Evolutionary conservation across 2,797 vertebrate genomes (phyloP).

Genomic region (Melopsittacus undulatus): DNA sequence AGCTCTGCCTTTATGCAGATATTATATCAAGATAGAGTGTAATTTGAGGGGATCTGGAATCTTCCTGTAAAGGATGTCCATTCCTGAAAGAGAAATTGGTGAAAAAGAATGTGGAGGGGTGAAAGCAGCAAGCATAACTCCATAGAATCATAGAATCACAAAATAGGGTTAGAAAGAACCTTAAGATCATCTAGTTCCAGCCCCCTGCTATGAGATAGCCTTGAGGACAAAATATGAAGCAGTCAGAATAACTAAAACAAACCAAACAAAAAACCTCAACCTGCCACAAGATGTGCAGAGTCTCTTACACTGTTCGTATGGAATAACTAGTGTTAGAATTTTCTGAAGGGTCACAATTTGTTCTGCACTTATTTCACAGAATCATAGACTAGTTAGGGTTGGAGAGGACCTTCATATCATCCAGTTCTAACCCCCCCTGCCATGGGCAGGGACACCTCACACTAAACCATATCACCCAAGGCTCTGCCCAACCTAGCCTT

Average conservation of each 20-base stretch:
- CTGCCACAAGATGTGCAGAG: not conserved
- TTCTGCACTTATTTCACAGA: not conserved
- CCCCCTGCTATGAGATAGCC: not conserved
- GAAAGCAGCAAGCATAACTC: not conserved
- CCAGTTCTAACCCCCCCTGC: accelerated
- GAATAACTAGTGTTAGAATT: not conserved
- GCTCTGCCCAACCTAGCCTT: no score
- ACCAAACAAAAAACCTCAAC: accelerated
- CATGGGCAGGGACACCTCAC: no score
- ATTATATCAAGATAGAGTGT: not conserved
- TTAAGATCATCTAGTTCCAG: no score
- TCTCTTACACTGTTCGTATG: not conserved
- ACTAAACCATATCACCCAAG: no score
- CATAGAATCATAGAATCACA: no score
- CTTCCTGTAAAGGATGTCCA: not conserved
- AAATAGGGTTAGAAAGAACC: no score
- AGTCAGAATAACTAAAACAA: not conserved
- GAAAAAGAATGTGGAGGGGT: not conserved
- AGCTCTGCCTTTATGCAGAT: not conserved
- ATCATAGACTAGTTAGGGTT: no score
- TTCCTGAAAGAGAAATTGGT: not conserved
- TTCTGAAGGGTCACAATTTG: not conserved
- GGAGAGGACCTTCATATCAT: no score
- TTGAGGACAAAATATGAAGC: not conserved
- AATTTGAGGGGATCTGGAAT: not conserved